Conservation (phyloP, 2,797 vertebrate species). For the Craterocephalus amniculus region DNA sequence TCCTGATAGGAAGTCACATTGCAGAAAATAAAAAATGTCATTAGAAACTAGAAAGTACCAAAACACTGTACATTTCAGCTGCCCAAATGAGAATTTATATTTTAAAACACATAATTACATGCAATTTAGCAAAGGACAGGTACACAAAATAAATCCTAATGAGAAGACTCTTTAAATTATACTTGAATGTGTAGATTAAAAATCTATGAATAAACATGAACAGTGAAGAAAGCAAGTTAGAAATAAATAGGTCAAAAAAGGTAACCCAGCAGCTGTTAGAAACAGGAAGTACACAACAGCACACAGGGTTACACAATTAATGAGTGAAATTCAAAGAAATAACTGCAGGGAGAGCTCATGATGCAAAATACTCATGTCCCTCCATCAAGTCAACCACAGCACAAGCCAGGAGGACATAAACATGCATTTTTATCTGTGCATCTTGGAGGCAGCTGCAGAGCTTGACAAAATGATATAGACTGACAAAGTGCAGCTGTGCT, state of each 20-base stretch:
- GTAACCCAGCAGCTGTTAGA: conserved; percentile 6
- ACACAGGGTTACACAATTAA: conserved; percentile 5
- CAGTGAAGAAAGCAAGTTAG: not conserved
- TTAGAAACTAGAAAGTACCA: not conserved
- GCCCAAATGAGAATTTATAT: not conserved
- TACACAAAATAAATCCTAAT: not conserved
- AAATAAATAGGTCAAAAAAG: not conserved
- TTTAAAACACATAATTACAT: conserved; percentile 4
- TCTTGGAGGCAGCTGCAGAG: conserved; percentile 27
- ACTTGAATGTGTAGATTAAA: not conserved
- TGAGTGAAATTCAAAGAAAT: conserved; percentile 8
- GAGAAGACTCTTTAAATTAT: not conserved
- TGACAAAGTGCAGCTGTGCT: conserved; percentile 46
- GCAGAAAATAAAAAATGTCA: not conserved
- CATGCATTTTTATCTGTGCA: conserved; percentile 38
- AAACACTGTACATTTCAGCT: not conserved
- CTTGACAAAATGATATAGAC: conserved; percentile 50
- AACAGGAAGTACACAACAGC: not conserved
- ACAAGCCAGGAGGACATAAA: conserved; percentile 29
- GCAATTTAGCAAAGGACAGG: not conserved
- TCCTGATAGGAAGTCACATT: not conserved
- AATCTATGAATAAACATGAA: not conserved
- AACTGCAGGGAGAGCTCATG: not conserved
- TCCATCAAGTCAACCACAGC: conserved; percentile 18
- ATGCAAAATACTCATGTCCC: conserved; percentile 22